Conservation (phyloP, 1,140 invertebrate species). For the Papilio xuthus region DNA sequence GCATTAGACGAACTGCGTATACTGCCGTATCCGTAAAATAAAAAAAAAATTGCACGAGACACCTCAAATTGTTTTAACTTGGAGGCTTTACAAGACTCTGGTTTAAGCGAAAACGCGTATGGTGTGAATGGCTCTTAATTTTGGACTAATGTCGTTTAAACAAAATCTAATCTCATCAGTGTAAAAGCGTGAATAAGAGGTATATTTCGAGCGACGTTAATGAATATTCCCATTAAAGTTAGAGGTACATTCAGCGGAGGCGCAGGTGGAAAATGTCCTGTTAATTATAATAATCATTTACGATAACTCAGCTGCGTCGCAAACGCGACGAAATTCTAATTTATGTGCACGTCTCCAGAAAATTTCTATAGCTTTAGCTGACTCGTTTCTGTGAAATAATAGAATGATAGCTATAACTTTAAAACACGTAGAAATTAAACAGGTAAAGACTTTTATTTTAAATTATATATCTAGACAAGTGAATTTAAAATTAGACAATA, state of each 20-base stretch:
- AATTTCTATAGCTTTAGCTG: not conserved
- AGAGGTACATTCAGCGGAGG: constrained; percentile 7
- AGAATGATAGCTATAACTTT: not conserved
- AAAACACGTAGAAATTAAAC: not conserved
- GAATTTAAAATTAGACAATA: too few relatives aligned
- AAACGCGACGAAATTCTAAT: constrained; percentile 2
- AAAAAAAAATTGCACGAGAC: not conserved
- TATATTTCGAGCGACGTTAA: constrained; percentile 2
- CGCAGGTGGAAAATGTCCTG: constrained; percentile 10
- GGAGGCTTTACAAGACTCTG: not conserved
- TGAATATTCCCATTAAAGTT: constrained; percentile 19
- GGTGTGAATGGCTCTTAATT: not conserved
- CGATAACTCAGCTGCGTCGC: constrained; percentile 1
- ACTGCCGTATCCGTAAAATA: too few relatives aligned
- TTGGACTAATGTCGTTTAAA: not conserved
- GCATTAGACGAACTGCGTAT: too few relatives aligned
- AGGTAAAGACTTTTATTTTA: too few relatives aligned
- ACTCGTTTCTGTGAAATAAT: not conserved
- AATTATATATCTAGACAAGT: too few relatives aligned
- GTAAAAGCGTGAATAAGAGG: constrained; percentile 14
- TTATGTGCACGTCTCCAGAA: not conserved
- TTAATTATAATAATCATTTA: constrained; percentile 25
- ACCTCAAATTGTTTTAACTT: not conserved
- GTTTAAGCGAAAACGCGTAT: not conserved
- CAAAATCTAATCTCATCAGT: constrained; percentile 13